These are phyloP conservation scores for Scortum barcoo DNA, from an alignment of 2,113 vertebrate genomes.

Conservation along the genomic window DNA sequence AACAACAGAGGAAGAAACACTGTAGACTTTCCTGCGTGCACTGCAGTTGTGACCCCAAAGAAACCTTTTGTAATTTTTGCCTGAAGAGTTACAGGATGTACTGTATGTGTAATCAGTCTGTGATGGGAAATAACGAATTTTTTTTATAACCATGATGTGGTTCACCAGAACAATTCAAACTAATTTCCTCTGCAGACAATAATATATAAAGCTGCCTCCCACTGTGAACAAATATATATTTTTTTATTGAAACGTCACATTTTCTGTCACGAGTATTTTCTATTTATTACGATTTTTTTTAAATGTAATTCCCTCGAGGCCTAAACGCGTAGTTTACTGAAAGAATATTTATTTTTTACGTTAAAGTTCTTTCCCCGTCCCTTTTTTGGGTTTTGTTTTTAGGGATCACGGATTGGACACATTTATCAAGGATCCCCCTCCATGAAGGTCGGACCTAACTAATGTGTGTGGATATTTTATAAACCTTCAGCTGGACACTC, in stretches of 20 bases:
- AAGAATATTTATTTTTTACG: neutral
- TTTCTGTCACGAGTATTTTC: neutral
- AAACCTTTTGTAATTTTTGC: conserved; percentile 12
- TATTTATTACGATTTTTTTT: neutral
- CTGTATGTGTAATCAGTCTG: neutral
- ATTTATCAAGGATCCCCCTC: neutral
- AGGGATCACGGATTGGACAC: neutral
- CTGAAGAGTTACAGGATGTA: conserved; percentile 25
- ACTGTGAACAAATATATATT: neutral
- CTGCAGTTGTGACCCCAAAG: neutral
- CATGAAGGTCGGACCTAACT: neutral
- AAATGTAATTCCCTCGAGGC: neutral
- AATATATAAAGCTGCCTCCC: neutral
- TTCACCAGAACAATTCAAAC: conserved; percentile 27
- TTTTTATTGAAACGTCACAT: neutral
- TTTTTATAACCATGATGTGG: neutral
- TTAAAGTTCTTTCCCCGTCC: neutral
- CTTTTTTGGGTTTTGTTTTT: neutral
- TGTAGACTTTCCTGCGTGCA: conserved; percentile 15
- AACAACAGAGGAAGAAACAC: neutral
- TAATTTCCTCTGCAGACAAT: neutral
- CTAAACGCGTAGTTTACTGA: neutral
- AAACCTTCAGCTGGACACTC: neutral
- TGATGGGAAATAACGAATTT: conserved; percentile 7
- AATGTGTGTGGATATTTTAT: neutral